Conservation (phyloP, 2,113 vertebrate genomes). For the Brienomyrus longianalis region DNA sequence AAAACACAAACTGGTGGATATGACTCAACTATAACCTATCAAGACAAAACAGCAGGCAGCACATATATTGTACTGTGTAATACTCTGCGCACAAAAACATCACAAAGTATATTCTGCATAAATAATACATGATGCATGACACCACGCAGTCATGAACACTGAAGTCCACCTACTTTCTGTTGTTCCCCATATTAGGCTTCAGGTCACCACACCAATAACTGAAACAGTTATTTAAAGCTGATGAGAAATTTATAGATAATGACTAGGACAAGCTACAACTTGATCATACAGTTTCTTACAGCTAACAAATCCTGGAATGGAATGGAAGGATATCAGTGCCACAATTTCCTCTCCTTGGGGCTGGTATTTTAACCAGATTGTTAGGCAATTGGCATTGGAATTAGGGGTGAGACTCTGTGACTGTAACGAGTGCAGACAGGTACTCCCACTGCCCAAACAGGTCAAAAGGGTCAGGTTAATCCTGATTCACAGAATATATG, state of each 20-base stretch:
- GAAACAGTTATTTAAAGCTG: not conserved
- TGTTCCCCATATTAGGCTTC: not conserved
- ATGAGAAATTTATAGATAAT: not conserved
- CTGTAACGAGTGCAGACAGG: not conserved
- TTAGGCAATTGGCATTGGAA: not conserved
- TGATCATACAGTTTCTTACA: not conserved
- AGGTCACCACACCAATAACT: not conserved
- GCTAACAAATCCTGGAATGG: not conserved
- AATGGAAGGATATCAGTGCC: not conserved
- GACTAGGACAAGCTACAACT: not conserved
- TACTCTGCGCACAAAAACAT: not conserved
- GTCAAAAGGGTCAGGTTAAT: not conserved
- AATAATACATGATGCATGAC: not conserved
- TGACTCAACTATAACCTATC: not conserved
- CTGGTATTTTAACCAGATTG: not conserved
- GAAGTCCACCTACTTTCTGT: not conserved
- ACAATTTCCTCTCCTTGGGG: not conserved
- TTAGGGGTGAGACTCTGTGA: not conserved
- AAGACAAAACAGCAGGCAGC: not conserved
- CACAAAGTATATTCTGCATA: not conserved
- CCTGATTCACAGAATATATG: not conserved
- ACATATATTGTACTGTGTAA: not conserved
- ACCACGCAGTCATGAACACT: not conserved
- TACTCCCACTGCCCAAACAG: not conserved
- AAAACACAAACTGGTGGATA: not conserved